Evolutionary conservation across 2,888 invertebrate species (phyloP), one percentile per base, ranked within the genome.

Genomic region (Eilema depressum): DNA sequence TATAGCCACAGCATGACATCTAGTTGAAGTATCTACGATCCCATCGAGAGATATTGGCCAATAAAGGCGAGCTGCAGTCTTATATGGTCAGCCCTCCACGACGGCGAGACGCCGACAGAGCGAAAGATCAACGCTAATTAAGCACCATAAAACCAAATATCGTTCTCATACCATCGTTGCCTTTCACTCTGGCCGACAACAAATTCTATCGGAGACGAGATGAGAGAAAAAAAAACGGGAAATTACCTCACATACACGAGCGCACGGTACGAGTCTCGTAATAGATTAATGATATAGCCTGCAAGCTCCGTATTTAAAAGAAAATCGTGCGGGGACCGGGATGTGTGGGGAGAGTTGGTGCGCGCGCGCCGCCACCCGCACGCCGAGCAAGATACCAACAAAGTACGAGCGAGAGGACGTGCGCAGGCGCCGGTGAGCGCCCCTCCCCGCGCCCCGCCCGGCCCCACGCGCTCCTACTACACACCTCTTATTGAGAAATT

Each of bases 201-300:
- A 82, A 89, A 89, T 87, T 87, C 90, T 88, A 88, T 86, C 83
- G 76, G 83, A 82, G 83, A 83, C 82, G 82, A 88, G 87, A 89
- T 70, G 70, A 65, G 59, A 74, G 66, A 30, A 64, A 91, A 91
- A 92, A 41, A 92, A 91, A 89, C 84, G 85, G 88, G 87, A 82
- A 88, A 88, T 88, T 82, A 87, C 86, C 86, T 86, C 89, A 89
- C 88, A 88, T 89, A 86, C 90, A 88, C 89, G 88, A 90, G 90
- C 89, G 89, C 89, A 89, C 87, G 89, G 84, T 88, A 89, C 89
- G 88, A 86, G 84, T 85, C 82, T 80, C 84, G 91, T 94, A 94
- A 95, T 95, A 95, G 94, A 94, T 95, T 94, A 95, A 95, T 94
- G 94, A 94, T 94, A 93, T 89, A 89, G 93, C 89, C 89, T 89